Evolutionary conservation across 1,140 invertebrate genomes (phyloP), one percentile per base, ranked within the genome.

Genomic region (Brevipalpus yothersi): DNA sequence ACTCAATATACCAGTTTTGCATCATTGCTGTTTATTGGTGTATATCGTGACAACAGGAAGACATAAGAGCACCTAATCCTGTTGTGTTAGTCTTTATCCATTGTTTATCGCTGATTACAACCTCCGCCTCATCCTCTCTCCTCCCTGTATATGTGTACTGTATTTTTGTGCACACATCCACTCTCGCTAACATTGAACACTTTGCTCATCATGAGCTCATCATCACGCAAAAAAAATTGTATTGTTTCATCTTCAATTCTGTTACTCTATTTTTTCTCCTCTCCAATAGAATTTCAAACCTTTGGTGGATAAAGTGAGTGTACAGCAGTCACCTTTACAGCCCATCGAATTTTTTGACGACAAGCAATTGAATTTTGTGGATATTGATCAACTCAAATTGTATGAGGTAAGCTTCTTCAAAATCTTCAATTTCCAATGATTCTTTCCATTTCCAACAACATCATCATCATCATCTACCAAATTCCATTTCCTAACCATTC

Each of bases 281-380:
- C 10, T 53, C 10, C 53, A 39, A 40, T 51, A 59, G 58, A 59
- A 53, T 41, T 59, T 53, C 49, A 54, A 59, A 53, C 9, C 39
- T 31, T 40, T 53, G 5, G 23, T 59, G 8, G 58, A 59, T 40
- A 59, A 59, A 53, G 41, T 59, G 21, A 39, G 58, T 40, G 19
- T 59, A 15, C 17, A 31, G n/a, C 49, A 59, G 8, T 23, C 51
- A 3, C 23, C 53, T 53, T 54, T 59, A 17, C 40, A 59, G 23
- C 58, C 58, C 5, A 54, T 59, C 41, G 58, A 59, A 41, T 54
- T 40, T 40, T 51, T 59, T 9, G 51, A 41, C 23, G 58, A 59
- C 41, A 53, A 40, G 41, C 47, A 54, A 41, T 42, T 59, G n/a
- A 51, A 59, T 42, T 59, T 59, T 41, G 51, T 53, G 17, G 39